Base-by-base conservation (phyloP, 2,888 invertebrate species). In the Dicranocentrus wangi region DNA sequence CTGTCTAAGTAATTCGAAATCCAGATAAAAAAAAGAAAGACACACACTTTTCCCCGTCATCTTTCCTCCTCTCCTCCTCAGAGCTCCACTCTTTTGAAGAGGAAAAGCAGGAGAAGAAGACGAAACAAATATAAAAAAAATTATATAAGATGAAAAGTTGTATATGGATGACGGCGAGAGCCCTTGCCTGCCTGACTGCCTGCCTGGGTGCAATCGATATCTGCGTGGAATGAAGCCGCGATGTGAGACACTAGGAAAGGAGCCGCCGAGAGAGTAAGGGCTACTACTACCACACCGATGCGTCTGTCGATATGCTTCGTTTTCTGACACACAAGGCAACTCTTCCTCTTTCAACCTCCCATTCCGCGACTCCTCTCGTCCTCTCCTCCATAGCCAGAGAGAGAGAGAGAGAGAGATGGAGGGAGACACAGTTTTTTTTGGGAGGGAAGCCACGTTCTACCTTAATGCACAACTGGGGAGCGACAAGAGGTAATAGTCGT, bases 271-370 rank as follows among this genome's bases (percentile, higher is more conserved):
- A 76, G 82, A 65, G 60, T 65, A 65, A 78, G 75, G 66, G 55
- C 73, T 76, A 80, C n/a, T n/a, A n/a, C n/a, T n/a, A n/a, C n/a
- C n/a, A n/a, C n/a, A n/a, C 80, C 77, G 81, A 80, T 77, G 83
- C 81, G 77, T 83, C 83, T 83, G 83, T 83, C 83, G 83, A 83
- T 77, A 83, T 77, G 72, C 80, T 72, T 81, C 80, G 77, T 68
- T 71, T 71, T 76, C 71, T 65, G 65, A 70, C 70, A 63, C 70
- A 78, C 70, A 55, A 76, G 42, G 39, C n/a, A n/a, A n/a, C n/a
- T 61, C 61, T 77, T 69, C 60, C 53, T 32, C 61, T 65, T 43
- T 43, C 63, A 53, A 39, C 39, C 61, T 60, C 66, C 55, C 69
- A 60, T 43, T 71, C 51, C n/a, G n/a, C n/a, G n/a, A n/a, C 53